phyloP scores from a whole-genome alignment of 2,888 invertebrate genomes.

The Melieria omissa region DNA sequence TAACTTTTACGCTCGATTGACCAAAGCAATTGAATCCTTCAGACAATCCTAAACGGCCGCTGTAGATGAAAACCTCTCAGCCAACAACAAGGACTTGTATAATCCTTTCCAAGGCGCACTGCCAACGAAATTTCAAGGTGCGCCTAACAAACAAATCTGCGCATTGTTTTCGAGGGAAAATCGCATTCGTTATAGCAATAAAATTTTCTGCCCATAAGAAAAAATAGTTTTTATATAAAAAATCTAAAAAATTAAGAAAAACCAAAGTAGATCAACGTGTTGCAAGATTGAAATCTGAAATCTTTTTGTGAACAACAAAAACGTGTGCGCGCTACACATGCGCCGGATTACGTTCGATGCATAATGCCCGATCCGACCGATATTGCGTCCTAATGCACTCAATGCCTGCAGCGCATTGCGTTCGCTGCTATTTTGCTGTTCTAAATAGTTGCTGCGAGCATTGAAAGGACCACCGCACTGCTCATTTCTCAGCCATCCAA shows the following conservation, averaged over 20 bases:
- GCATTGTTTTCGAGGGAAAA: conserved; percentile 22
- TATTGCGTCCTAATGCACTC: conserved; percentile 4
- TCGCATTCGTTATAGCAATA: conserved; percentile 47
- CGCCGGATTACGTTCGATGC: conserved; percentile 49
- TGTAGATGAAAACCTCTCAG: not conserved
- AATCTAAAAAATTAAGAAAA: conserved; percentile 36
- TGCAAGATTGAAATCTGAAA: not conserved
- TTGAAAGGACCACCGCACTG: not conserved
- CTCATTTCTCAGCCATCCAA: too few species aligned
- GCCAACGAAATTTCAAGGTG: conserved; percentile 8
- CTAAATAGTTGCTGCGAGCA: not conserved
- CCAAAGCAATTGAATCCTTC: not conserved
- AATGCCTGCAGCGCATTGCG: conserved; percentile 2
- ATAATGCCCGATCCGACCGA: not conserved
- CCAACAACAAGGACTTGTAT: conserved; percentile 37
- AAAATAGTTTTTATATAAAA: not conserved
- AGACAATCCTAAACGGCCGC: not conserved
- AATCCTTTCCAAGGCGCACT: conserved; percentile 31
- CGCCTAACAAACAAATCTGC: not conserved
- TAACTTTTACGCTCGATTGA: conserved; percentile 33
- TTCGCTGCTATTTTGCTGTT: not conserved
- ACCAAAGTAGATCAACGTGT: not conserved
- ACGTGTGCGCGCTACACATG: conserved; percentile 61
- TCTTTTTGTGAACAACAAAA: conserved; percentile 36
- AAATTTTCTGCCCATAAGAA: conserved; percentile 31